phyloP scores from a whole-genome alignment of 2,797 vertebrate species.

The Macropodus opercularis region DNA sequence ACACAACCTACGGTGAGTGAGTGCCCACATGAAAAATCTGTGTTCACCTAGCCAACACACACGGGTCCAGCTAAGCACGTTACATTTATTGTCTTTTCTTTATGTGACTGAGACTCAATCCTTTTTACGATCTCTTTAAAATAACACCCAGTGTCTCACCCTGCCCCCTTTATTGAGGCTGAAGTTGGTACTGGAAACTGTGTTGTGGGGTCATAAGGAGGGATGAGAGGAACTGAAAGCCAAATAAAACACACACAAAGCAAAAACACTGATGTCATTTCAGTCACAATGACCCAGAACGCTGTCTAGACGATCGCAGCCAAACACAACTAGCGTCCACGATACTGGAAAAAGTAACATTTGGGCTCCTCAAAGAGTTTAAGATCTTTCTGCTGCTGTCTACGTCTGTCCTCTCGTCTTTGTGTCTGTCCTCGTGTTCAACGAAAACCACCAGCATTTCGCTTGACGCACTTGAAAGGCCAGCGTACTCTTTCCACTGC shows the following conservation, averaged over 20 bases:
- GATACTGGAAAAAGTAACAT: conserved; percentile 54
- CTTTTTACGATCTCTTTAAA: conserved; percentile 48
- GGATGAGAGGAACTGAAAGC: conserved; percentile 46
- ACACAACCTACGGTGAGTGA: conserved; percentile 15
- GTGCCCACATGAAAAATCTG: conserved; percentile 3
- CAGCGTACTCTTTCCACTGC: conserved; percentile 58
- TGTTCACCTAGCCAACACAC: conserved; percentile 35
- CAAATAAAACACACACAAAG: conserved; percentile 66
- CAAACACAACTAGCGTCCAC: conserved; percentile 53
- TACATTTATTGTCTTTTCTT: conserved; percentile 24
- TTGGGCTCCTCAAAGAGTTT: conserved; percentile 50
- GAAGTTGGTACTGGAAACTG: conserved; percentile 48
- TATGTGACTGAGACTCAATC: conserved; percentile 23
- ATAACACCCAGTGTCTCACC: conserved; percentile 29
- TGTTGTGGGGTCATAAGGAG: conserved; percentile 65
- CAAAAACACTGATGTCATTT: conserved; percentile 70
- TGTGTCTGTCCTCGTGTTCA: conserved; percentile 46
- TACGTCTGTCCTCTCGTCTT: conserved; percentile 18
- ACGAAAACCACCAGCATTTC: conserved; percentile 66
- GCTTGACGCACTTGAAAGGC: conserved; percentile 54
- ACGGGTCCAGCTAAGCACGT: conserved; percentile 9
- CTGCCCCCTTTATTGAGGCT: conserved; percentile 25
- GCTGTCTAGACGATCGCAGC: conserved; percentile 57
- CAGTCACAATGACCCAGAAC: conserved; percentile 55
- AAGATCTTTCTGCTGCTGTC: conserved; percentile 24